Base-by-base conservation (phyloP, 1,140 invertebrate species). In the Lepidostoma basale region DNA sequence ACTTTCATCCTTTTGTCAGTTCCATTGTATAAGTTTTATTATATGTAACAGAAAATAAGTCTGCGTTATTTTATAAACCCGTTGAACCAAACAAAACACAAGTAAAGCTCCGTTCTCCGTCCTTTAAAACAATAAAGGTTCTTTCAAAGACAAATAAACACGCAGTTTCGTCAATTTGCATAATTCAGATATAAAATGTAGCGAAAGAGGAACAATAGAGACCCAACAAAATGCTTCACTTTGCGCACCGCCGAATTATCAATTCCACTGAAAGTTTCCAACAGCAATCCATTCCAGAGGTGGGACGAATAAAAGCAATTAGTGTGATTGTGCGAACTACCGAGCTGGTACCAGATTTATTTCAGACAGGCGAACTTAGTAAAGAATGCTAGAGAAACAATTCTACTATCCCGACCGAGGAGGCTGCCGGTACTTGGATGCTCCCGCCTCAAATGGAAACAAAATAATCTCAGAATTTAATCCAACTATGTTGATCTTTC, bases 371-470 rank as follows among this genome's bases (percentile, higher is more conserved):
- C 16, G 12, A 40, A 60, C 18, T 60, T 60, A 26, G 22, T 8
- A 26, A 60, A 60, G 56, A 60, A 60, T 60, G 56, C 42, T 60
- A 42, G 20, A 42, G 23, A 60, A 60, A 60, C 56, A 60, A 60
- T 60, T 22, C 36, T 36, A 60, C n/a, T n/a, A 56, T 22, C 28
- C 25, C 22, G n/a, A 33, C 18, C 30, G 2, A n/a, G n/a, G n/a
- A n/a, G n/a, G n/a, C n/a, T n/a, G n/a, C n/a, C n/a, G n/a, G n/a
- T n/a, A n/a, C n/a, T n/a, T n/a, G n/a, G n/a, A n/a, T n/a, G n/a
- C n/a, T n/a, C n/a, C n/a, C n/a, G n/a, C n/a, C n/a, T n/a, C 52
- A 56, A 36, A 47, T 47, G 23, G 10, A 56, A 56, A 56, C 28
- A 33, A 20, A 56, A 36, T 56, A 56, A 56, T 36, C 30, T 47